Base-by-base conservation (phyloP, 2,113 vertebrate species). In the Mystacornis crossleyi region DNA sequence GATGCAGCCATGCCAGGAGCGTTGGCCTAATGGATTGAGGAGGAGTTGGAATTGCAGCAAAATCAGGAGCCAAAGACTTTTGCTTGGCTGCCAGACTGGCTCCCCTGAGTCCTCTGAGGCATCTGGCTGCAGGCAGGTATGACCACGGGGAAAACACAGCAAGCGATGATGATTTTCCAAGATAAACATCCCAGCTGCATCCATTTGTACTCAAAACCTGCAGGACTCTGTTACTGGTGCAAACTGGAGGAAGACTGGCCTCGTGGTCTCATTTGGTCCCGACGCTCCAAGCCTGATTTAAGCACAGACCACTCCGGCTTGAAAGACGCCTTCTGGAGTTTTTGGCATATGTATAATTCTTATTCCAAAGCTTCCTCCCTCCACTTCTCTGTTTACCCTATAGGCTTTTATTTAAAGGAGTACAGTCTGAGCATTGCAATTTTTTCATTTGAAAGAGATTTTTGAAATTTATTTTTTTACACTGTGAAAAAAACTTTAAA, bases 321-420 rank as follows among this genome's bases (percentile, higher is more conserved):
- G 51, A 84, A 88, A 81, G 48, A 90, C 3, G 24, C 53, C 45
- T 79, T 61, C n/a, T 79, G 60, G 40, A 69, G 61, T 34, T 66
- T 86, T 83, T 84, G 36, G 45, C 50, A 51, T 67, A 55, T 64
- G 6, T 31, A 9, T 18, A 71, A 91, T 47, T 71, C 28, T 69
- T 75, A 53, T 54, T 85, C 57, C 57, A 69, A 89, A 84, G 36
- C 19, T 67, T 81, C 18, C 9, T 21, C 13, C 10, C 10, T 70
- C 25, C 25, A n/a, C 14, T 65, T 81, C n/a, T 81, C 64, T 67
- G 18, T 86, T 96, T 67, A 90, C 8, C 61, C 65, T 61, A 62
- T 36, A 72, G 73, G 70, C 40, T 93, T 91, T 54, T 74, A 82
- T 96, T 91, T 65, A 50, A 93, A 96, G 50, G 16, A 89, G n/a